Base-by-base conservation (phyloP, 2,797 vertebrate genomes). In the Pampus argenteus region DNA sequence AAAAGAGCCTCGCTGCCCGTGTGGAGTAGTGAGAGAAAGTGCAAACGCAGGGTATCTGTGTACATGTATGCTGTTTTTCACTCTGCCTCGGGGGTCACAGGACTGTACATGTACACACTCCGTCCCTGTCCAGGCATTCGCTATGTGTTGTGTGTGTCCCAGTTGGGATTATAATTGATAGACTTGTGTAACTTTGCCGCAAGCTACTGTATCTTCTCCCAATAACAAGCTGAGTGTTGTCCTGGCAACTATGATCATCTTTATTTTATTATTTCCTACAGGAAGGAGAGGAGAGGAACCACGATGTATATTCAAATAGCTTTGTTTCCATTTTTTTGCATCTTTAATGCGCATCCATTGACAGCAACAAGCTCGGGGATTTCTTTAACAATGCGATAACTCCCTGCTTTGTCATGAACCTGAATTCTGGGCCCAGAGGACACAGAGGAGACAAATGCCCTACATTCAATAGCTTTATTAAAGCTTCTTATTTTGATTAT, bases 141-240 rank as follows among this genome's bases (percentile, higher is more conserved):
- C 60, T 50, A 44, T 76, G 64, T 49, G 10, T 38, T 36, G 59
- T 66, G 59, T 66, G 23, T 48, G 26, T 57, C 40, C 65, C 52
- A 59, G 64, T 55, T 63, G 59, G 70, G 71, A 49, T 77, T 70
- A n/a, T 42, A 48, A 64, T 66, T 61, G 38, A 60, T 57, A 74
- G 56, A 72, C 74, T 66, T 86, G 63, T 81, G 34, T 64, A 69
- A 72, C 72, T 76, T 78, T 63, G 67, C 76, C 29, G 11, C 48
- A 9, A 78, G 84, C 78, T 15, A 55, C 44, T 50, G 15, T 40
- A 70, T 73, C 51, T 28, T 29, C 63, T 58, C 76, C 20, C 50
- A 86, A 85, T 85, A 80, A 77, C 73, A 51, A 88, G 81, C 60
- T 0, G 31, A 73, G 68, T 86, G 68, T 86, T 82, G 74, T 85